Base-by-base conservation (phyloP, 2,113 vertebrate species). In the Erythrocercus mccallii region DNA sequence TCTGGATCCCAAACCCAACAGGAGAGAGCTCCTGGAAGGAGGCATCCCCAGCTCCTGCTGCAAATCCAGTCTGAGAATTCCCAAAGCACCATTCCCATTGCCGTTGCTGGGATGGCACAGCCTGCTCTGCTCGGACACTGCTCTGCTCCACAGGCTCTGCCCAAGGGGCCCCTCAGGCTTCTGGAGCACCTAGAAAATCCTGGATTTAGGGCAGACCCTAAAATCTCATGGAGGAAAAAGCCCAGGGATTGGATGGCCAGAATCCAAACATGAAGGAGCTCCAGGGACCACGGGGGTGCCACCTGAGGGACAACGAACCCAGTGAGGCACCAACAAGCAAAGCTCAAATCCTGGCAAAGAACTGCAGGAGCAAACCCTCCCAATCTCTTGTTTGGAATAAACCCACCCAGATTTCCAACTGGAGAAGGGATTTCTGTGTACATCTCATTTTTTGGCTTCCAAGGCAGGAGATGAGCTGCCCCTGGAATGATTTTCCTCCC, bases 1-100 rank as follows among this genome's bases (percentile, higher is more conserved):
- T n/a, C 1, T 0, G 4, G 2, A 18, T 23, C 57, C 72, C 61
- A 38, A 61, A 50, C 24, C 15, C 56, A 27, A 1, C 24, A 4
- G 15, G 73, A n/a, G 0, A 22, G 0, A 13, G 15, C 23, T 51
- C 60, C 69, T 21, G 1, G 1, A 10, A 68, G 38, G 58, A 51
- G 25, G 25, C 15, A 19, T 11, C 22, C 38, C 17, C 45, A 4
- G 0, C 1, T 21, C 64, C 77, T 23, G 37, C 54, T 51, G 74
- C 51, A 56, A 60, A 19, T 1, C 33, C 10, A 0, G 7, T 4
- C 61, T 4, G 2, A 12, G 61, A 12, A 17, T 0, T 40, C 48
- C 66, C 74, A 42, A 12, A 21, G 3, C 6, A 3, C 38, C 18
- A 18, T 3, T 60, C 5, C 38, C 13, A 25, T 0, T 27, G 45